Evolutionary conservation across 2,888 invertebrate species (phyloP), one percentile per base, ranked within the genome.

Genomic region (Agrochola lota): DNA sequence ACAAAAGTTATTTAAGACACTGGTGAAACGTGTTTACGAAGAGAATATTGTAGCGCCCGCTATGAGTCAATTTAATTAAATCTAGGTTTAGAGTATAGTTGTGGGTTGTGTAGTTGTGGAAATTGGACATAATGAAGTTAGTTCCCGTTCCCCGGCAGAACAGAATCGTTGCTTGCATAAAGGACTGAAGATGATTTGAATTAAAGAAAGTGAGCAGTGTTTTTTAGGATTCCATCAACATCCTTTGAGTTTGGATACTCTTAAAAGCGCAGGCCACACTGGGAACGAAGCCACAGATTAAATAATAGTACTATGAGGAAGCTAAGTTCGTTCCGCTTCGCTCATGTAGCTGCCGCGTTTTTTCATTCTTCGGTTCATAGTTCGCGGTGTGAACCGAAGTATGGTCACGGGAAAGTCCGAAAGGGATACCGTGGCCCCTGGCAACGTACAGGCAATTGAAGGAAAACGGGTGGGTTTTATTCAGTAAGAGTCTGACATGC

Each of bases 1-100:
- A 72, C 43, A 71, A 67, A 74, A 60, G 46, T 57, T 15, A 60
- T 69, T 63, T 57, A 9, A 5, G 46, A 71, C 60, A 35, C 46
- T 64, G 74, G 59, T 69, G 59, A 85, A 68, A n/a, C 60, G 57
- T 68, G 71, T 74, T 77, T 73, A 73, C 30, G 59, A 40, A 68
- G 77, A 67, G 26, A 76, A 76, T 73, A 77, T 43, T 68, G 83
- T 60, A 68, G 20, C 43, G 49, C 66, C 43, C 52, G 46, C 66
- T n/a, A 30, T 55, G 35, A 68, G 67, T 30, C 20, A 57, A 85
- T 86, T 74, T 69, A 73, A 83, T 83, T 85, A 82, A 77, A 35
- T 43, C 26, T 63, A 26, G 55, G 62, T 68, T 62, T 30, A 68
- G 55, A 63, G 40, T 15, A n/a, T 57, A 62, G 71, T 30, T 63